A percentile compares a stretch with the other conserved stretches of the same genome.
These are phyloP conservation scores for Neocrepidodera transversa DNA, from an alignment of 2,888 invertebrate species.

Conservation along the genomic window DNA sequence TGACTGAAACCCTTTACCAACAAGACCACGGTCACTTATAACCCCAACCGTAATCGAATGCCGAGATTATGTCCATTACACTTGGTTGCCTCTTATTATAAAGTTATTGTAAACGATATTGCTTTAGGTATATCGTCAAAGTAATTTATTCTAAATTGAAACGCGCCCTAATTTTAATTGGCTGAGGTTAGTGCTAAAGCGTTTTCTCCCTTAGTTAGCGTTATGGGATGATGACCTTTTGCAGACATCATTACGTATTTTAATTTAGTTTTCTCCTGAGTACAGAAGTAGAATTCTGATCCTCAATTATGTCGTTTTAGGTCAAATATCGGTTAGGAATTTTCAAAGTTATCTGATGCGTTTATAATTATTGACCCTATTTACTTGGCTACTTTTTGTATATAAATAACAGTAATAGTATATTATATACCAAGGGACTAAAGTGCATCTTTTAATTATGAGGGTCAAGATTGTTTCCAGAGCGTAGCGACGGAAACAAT, in stretches of 20 bases:
- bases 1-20: conserved; percentile 17
- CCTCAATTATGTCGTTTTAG: too few species aligned
- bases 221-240: conserved; percentile 14
- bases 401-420: too few species aligned
- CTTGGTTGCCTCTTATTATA: conserved; percentile 23
- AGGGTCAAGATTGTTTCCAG: too few species aligned
- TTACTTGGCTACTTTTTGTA: too few species aligned
- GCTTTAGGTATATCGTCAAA: conserved; percentile 15
- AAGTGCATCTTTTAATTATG: too few species aligned
- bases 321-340: too few species aligned
- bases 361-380: too few species aligned
- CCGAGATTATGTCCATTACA: conserved; percentile 29
- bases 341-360: too few species aligned
- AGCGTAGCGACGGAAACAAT: too few species aligned
- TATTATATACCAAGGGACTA: too few species aligned
- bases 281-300: too few species aligned
- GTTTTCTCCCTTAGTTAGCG: conserved; percentile 8
- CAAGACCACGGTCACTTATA: conserved; percentile 19
- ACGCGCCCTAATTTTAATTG: conserved; percentile 17
- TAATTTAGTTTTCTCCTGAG: conserved; percentile 14
- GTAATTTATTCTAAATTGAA: conserved; percentile 18
- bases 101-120: conserved; percentile 28
- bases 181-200: conserved; percentile 15
- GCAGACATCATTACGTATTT: neutral
- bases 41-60: conserved; percentile 23